Evolutionary conservation across 2,797 vertebrate genomes (phyloP).

Genomic region (Urocyon cinereoargenteus): DNA sequence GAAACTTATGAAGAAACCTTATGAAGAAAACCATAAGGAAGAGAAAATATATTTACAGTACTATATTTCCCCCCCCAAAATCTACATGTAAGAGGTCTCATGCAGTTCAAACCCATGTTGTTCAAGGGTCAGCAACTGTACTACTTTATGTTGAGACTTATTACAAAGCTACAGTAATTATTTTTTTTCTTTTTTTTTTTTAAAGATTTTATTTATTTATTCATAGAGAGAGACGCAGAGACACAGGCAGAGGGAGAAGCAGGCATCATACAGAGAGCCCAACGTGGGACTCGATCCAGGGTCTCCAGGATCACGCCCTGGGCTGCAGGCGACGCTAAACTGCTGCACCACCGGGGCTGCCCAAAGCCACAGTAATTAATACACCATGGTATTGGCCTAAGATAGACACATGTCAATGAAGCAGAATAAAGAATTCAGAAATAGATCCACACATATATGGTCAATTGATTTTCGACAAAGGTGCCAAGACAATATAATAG

Average conservation of each 20-base stretch:
- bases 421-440: neutral
- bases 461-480: neutral
- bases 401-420: neutral
- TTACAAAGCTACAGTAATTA: neutral
- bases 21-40: neutral
- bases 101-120: neutral
- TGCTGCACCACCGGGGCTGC: no score
- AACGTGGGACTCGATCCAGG: no score
- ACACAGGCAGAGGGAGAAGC: no score
- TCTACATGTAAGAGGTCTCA: neutral
- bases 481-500: neutral
- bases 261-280: no score
- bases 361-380: neutral
- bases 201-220: no score
- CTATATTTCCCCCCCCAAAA: neutral
- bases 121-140: neutral
- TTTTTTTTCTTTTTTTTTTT: no score
- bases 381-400: neutral
- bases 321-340: no score
- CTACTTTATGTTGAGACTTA: neutral
- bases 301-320: no score
- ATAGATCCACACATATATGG: neutral
- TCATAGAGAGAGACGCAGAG: no score
- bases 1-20: no score
- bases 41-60: neutral